These are phyloP conservation scores for Orthosia cruda DNA, from an alignment of 2,888 invertebrate genomes.

Conservation along the genomic window DNA sequence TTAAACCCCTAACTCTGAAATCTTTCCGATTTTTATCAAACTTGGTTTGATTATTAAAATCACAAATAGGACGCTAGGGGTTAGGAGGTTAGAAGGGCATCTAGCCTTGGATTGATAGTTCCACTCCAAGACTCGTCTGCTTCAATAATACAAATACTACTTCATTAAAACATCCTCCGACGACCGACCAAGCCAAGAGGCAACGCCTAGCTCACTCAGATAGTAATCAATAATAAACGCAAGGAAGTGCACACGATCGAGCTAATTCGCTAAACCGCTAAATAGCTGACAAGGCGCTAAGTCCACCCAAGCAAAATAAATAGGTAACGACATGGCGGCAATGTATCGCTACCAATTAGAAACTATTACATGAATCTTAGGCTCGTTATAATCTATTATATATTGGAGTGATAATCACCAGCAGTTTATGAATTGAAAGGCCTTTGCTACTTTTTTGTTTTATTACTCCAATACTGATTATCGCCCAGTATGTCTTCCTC, in stretches of 20 bases:
- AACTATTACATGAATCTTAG: conserved; percentile 53
- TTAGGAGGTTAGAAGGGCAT: too few relatives aligned
- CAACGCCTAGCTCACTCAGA: conserved; percentile 27
- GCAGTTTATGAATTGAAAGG: neutral
- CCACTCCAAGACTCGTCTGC: neutral
- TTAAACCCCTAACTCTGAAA: too few relatives aligned
- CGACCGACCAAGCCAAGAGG: neutral
- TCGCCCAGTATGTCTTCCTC: too few relatives aligned
- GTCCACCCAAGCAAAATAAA: conserved; percentile 64
- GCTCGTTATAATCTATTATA: conserved; percentile 26
- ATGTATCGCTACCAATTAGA: conserved; percentile 61
- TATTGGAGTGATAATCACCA: neutral
- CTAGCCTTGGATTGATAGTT: too few relatives aligned
- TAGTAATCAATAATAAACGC: conserved; percentile 58
- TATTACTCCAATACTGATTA: too few relatives aligned
- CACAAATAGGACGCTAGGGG: too few relatives aligned
- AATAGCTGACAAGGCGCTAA: conserved; percentile 57
- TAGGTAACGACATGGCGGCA: conserved; percentile 51
- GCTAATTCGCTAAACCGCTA: conserved; percentile 65
- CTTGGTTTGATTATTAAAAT: too few relatives aligned
- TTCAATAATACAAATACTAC: neutral
- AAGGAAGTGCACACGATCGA: conserved; percentile 71
- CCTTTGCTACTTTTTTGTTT: neutral
- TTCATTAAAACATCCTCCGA: neutral
- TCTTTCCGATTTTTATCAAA: too few relatives aligned